A percentile compares a stretch with the other conserved stretches of the same genome.
Conservation (phyloP, 1,140 invertebrate genomes). For the Stegodyphus dumicola region DNA sequence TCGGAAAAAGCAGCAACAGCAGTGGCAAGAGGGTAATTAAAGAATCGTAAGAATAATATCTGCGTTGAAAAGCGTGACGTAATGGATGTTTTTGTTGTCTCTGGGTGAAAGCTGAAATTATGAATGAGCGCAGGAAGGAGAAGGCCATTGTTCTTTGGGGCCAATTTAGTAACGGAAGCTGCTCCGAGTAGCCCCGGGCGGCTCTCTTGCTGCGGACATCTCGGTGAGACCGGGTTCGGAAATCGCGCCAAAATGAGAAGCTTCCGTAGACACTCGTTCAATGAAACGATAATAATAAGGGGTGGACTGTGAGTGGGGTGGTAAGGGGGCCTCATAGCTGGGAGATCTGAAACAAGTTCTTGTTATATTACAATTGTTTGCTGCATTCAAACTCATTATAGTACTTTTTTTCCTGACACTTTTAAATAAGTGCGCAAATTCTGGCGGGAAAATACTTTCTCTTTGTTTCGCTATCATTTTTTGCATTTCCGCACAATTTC, state of each 20-base stretch:
- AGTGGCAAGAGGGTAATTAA: constrained; percentile 22
- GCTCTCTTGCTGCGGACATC: background rate
- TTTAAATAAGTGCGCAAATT: no score
- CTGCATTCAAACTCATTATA: no score
- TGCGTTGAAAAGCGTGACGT: constrained; percentile 56
- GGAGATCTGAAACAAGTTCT: no score
- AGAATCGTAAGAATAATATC: constrained; percentile 45
- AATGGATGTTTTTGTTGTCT: constrained; percentile 56
- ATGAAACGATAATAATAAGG: no score
- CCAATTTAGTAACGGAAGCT: constrained; percentile 60
- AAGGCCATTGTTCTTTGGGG: constrained; percentile 44
- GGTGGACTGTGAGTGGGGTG: no score
- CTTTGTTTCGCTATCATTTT: no score
- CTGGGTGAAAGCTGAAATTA: constrained; percentile 35
- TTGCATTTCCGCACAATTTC: no score
- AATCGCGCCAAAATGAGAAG: constrained; percentile 3
- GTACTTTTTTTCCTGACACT: no score
- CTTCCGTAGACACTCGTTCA: background rate
- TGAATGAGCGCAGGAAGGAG: constrained; percentile 32
- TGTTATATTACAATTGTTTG: no score
- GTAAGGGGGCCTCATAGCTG: no score
- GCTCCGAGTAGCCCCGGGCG: constrained; percentile 12
- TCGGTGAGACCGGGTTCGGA: background rate
- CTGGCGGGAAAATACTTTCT: no score
- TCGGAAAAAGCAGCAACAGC: no score